Conservation (phyloP, 2,888 invertebrate genomes). For the Ecliptopera silaceata region DNA sequence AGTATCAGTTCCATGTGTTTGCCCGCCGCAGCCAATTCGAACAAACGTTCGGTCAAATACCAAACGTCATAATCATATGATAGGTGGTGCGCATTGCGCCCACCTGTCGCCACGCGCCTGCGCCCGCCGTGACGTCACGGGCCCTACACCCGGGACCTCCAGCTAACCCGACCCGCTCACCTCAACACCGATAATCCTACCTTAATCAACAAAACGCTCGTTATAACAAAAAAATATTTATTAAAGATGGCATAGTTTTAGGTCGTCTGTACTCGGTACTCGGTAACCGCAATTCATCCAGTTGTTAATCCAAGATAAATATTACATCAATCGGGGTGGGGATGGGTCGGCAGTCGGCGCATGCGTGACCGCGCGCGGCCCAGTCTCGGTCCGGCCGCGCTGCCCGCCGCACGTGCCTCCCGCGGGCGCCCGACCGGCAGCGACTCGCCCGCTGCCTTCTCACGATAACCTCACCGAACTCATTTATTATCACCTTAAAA, state of each 20-base stretch:
- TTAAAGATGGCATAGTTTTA: background rate
- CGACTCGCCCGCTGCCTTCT: conserved; percentile 65
- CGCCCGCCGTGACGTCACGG: conserved; percentile 77
- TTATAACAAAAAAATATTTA: background rate
- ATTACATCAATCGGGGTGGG: conserved; percentile 77
- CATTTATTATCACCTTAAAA: conserved; percentile 28
- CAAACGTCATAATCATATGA: conserved; percentile 81
- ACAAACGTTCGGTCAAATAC: conserved; percentile 53
- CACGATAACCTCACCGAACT: conserved; percentile 47
- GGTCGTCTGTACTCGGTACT: conserved; percentile 41
- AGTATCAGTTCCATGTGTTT: conserved; percentile 41
- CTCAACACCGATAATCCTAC: conserved; percentile 66
- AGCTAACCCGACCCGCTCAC: conserved; percentile 46
- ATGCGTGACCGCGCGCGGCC: conserved; percentile 51
- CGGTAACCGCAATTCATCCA: conserved; percentile 72
- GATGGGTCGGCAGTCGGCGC: conserved; percentile 42
- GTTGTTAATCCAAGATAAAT: conserved; percentile 82
- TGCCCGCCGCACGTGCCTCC: conserved; percentile 68
- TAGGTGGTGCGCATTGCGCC: conserved; percentile 80
- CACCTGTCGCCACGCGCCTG: conserved; percentile 81
- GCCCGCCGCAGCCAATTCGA: conserved; percentile 27
- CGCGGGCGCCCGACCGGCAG: conserved; percentile 69
- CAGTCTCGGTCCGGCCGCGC: conserved; percentile 79
- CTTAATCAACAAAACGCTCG: conserved; percentile 60
- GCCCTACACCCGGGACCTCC: conserved; percentile 42